These are phyloP conservation scores for Eulemur rufifrons DNA, from an alignment of 2,113 vertebrate genomes.

Conservation along the genomic window DNA sequence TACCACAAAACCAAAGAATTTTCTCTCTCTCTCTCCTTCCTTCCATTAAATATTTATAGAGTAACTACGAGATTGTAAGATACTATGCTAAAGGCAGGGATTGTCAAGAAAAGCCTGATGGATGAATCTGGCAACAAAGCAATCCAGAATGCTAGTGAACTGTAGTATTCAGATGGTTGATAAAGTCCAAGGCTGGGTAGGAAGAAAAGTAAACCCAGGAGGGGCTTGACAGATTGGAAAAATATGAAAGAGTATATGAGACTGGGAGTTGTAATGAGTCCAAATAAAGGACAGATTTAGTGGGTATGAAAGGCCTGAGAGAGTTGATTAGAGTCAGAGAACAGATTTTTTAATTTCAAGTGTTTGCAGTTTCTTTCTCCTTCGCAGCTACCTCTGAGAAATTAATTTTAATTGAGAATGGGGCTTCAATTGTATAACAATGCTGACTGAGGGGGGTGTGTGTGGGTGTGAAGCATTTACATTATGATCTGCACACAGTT, in stretches of 20 bases:
- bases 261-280: neutral
- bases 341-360: conserved; percentile 19
- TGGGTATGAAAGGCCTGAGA: conserved; percentile 12
- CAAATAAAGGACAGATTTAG: neutral
- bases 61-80: neutral
- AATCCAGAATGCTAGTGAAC: neutral
- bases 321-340: neutral
- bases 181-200: neutral
- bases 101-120: neutral
- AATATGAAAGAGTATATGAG: neutral
- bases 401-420: conserved; percentile 15
- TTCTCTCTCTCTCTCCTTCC: neutral
- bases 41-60: conserved; percentile 1
- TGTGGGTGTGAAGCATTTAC: neutral
- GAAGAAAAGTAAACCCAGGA: neutral
- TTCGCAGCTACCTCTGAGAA: neutral
- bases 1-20: neutral
- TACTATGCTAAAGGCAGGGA: neutral
- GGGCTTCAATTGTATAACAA: neutral
- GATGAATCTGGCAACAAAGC: neutral
- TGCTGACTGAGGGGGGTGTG: neutral
- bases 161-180: neutral
- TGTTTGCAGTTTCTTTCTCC: conserved; percentile 31
- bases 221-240: neutral
- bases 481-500: conserved; percentile 23